phyloP scores from a whole-genome alignment of 2,797 vertebrate species.

The Syndactyla subalaris region DNA sequence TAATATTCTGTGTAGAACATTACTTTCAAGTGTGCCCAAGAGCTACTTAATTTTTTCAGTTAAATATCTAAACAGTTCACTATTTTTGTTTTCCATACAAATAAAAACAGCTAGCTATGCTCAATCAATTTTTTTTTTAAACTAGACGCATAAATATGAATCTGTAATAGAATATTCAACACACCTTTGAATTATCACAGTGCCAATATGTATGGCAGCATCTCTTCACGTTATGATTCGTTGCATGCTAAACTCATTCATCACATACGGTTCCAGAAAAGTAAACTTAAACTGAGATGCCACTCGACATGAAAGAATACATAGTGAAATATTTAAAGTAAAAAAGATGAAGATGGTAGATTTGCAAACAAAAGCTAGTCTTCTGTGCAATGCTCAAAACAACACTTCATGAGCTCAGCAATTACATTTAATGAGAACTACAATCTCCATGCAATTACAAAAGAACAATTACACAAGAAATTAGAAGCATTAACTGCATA shows the following conservation, averaged over 20 bases:
- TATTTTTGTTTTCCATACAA: conserved; percentile 23
- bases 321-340: conserved; percentile 27
- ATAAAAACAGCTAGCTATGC: conserved; percentile 8
- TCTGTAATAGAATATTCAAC: conserved; percentile 26
- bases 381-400: conserved; percentile 40
- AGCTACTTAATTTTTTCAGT: neutral
- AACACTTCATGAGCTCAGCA: conserved; percentile 28
- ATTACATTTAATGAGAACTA: conserved; percentile 44
- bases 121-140: neutral
- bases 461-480: conserved; percentile 46
- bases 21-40: neutral
- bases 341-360: conserved; percentile 38
- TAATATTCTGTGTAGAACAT: neutral
- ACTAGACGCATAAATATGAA: conserved; percentile 25
- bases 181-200: conserved; percentile 29
- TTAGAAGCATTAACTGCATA: neutral
- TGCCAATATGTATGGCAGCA: neutral
- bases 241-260: neutral
- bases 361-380: conserved; percentile 35
- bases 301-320: neutral
- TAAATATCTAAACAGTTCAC: neutral
- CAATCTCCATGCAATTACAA: conserved; percentile 35
- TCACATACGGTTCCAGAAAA: neutral
- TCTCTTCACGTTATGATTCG: conserved; percentile 6
- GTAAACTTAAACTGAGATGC: neutral